These are phyloP conservation scores for Mastigias papua DNA, from an alignment of 30 jellyfish, hydroid and myxozoan species.

Conservation along the genomic window DNA sequence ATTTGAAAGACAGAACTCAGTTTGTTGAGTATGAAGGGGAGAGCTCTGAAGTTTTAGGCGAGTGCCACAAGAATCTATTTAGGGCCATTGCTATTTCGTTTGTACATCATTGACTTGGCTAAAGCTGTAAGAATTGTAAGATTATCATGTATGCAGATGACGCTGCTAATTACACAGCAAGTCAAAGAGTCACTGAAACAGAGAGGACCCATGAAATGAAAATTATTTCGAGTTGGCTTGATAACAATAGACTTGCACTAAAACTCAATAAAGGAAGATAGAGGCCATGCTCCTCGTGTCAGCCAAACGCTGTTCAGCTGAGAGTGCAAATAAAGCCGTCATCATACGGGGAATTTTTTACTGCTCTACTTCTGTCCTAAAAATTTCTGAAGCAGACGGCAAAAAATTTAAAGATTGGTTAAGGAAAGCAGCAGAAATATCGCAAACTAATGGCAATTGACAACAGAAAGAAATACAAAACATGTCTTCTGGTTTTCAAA, in stretches of 20 bases:
- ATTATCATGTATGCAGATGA: slow-evolving; percentile 44
- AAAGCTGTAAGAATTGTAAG: slow-evolving; percentile 41
- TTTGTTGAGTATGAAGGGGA: slow-evolving; percentile 20
- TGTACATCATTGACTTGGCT: no score
- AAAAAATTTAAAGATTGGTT: no score
- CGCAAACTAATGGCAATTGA: no score
- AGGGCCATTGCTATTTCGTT: no score
- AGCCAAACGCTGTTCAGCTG: slow-evolving; percentile 70
- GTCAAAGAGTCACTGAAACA: slow-evolving; percentile 71
- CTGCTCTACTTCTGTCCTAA: no score
- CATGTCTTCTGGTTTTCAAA: no score
- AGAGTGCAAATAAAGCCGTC: no score
- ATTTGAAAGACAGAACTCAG: slow-evolving; percentile 32
- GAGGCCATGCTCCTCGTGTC: slow-evolving; percentile 68
- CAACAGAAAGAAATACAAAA: no score
- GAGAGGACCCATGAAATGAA: slow-evolving; percentile 80
- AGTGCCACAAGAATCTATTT: slow-evolving; percentile 34
- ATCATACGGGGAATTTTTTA: no score
- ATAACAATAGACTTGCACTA: slow-evolving; percentile 60
- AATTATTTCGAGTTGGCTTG: slow-evolving; percentile 71
- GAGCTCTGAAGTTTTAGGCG: no score
- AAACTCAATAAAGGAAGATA: slow-evolving; percentile 47
- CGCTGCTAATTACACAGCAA: slow-evolving; percentile 46
- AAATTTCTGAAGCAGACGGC: no score
- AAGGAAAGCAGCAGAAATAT: no score